These are phyloP conservation scores for Drosophila nasuta DNA, from an alignment of 1,140 invertebrate genomes.

Conservation along the genomic window DNA sequence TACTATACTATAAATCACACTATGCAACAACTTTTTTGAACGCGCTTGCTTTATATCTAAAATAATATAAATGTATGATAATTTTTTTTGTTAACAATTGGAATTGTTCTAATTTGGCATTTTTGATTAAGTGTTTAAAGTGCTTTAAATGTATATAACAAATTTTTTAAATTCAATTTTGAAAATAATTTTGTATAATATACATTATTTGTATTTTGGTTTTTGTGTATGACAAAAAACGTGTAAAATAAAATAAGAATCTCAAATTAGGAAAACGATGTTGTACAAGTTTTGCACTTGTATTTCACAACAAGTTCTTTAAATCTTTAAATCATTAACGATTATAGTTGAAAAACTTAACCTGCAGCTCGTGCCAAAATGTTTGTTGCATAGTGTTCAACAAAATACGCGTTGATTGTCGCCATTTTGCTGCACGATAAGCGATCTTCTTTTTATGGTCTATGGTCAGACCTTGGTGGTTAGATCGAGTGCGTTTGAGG, in stretches of 20 bases:
- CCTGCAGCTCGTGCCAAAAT: neutral
- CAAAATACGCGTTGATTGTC: conserved; percentile 2
- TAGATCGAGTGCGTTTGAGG: conserved; percentile 88
- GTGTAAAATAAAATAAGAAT: no score
- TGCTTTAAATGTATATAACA: no score
- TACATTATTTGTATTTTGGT: no score
- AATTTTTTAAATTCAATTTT: no score
- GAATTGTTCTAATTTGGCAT: conserved; percentile 5
- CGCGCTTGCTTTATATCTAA: neutral
- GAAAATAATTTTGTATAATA: no score
- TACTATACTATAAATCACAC: conserved; percentile 25
- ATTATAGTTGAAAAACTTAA: neutral
- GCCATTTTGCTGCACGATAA: conserved; percentile 12
- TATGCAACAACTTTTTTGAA: conserved; percentile 30
- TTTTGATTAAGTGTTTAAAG: neutral
- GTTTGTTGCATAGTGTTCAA: conserved; percentile 36
- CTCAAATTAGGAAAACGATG: no score
- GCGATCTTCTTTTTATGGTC: no score
- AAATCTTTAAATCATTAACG: no score
- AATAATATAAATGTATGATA: neutral
- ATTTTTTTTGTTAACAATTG: conserved; percentile 1
- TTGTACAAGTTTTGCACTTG: no score
- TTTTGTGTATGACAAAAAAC: no score
- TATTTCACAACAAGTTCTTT: no score
- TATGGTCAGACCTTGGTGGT: conserved; percentile 86